These are phyloP conservation scores for Heliornis fulica DNA, from an alignment of 2,113 vertebrate species.

Conservation along the genomic window DNA sequence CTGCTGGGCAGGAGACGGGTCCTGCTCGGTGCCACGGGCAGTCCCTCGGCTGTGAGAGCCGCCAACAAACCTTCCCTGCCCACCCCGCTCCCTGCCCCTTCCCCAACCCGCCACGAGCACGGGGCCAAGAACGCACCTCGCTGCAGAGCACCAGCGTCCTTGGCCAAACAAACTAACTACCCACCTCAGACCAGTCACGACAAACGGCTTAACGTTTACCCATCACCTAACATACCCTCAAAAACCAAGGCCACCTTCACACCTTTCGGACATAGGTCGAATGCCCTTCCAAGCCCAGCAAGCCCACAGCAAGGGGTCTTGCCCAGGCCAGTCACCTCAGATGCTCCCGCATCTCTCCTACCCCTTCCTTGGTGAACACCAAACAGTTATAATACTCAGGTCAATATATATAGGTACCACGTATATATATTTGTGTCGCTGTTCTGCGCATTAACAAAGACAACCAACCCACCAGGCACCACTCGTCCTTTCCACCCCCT, in stretches of 20 bases:
- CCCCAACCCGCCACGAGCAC: conserved; percentile 44
- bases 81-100: conserved; percentile 42
- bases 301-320: conserved; percentile 11
- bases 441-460: conserved; percentile 71
- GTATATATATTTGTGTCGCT: conserved; percentile 70
- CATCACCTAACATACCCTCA: conserved; percentile 64
- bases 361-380: conserved; percentile 74
- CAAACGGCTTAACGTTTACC: conserved; percentile 58
- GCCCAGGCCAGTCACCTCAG: conserved; percentile 14
- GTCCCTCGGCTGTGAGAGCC: too few species aligned
- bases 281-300: conserved; percentile 1
- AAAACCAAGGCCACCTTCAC: conserved; percentile 37
- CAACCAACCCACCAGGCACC: conserved; percentile 65
- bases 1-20: neutral
- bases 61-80: conserved; percentile 17
- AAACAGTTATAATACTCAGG: conserved; percentile 77
- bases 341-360: conserved; percentile 53
- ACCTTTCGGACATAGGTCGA: neutral
- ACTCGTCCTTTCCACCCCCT: conserved; percentile 59
- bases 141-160: conserved; percentile 8
- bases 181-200: conserved; percentile 65
- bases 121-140: conserved; percentile 28
- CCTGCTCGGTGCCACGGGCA: neutral
- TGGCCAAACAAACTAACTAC: conserved; percentile 65
- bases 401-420: conserved; percentile 76